Percentiles rank a stretch among this genome's conserved stretches.
Conservation (phyloP, 1,140 invertebrate species). For the Wiebesia pumilae region DNA sequence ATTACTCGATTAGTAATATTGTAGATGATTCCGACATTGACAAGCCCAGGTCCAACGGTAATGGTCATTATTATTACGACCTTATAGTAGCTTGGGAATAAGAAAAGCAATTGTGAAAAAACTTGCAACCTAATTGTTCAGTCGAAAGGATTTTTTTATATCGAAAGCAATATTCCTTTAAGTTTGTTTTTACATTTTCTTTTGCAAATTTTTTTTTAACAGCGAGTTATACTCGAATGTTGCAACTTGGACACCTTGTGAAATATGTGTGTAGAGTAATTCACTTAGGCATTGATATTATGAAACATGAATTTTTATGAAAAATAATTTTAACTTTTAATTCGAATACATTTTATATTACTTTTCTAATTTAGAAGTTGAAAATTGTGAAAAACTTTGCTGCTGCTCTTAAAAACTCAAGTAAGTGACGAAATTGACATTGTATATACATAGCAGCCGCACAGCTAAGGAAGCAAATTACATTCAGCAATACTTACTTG, state of each 20-base stretch:
- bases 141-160: too few relatives aligned
- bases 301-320: not conserved
- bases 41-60: too few relatives aligned
- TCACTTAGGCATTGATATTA: not conserved
- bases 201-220: too few relatives aligned
- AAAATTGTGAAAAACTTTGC: not conserved
- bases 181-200: too few relatives aligned
- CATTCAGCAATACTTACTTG: too few relatives aligned
- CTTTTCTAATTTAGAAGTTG: too few relatives aligned
- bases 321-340: not conserved
- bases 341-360: not conserved
- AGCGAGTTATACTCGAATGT: too few relatives aligned
- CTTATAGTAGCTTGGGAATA: not conserved
- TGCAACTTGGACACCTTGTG: not conserved
- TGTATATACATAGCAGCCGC: too few relatives aligned
- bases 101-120: slow-evolving; percentile 2
- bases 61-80: not conserved
- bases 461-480: too few relatives aligned
- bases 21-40: too few relatives aligned
- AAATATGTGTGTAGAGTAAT: not conserved
- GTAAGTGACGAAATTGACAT: not conserved
- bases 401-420: not conserved
- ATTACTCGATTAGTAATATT: slow-evolving; percentile 49
- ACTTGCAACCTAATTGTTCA: not conserved
- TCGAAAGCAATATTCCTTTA: too few relatives aligned